Evolutionary conservation across 1,140 invertebrate genomes (phyloP).

Genomic region (Leptonema lineaticorne): DNA sequence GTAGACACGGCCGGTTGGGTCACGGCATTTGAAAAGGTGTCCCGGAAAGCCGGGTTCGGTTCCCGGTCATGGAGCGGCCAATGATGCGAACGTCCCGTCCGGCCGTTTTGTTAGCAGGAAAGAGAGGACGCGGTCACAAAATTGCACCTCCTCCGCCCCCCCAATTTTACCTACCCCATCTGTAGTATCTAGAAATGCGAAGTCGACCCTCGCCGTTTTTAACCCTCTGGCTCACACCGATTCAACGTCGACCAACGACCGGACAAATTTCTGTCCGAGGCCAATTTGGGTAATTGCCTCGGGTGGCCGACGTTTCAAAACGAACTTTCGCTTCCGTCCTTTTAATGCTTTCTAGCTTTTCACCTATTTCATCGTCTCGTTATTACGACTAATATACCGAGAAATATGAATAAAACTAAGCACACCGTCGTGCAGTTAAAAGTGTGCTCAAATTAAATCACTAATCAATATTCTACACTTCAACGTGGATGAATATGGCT

Average conservation of each 20-base stretch:
- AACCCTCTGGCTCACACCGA: not conserved
- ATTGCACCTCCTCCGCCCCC: too few relatives aligned
- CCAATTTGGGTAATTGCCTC: slow-evolving; percentile 16
- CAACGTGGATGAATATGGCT: too few relatives aligned
- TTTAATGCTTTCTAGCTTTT: not conserved
- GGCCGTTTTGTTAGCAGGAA: slow-evolving; percentile 3
- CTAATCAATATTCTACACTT: not conserved
- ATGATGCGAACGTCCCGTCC: not conserved
- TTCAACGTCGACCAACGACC: not conserved
- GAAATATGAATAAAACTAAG: not conserved
- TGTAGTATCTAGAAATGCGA: slow-evolving; percentile 12
- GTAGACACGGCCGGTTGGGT: not conserved
- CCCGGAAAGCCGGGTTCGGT: not conserved
- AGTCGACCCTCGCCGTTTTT: too few relatives aligned
- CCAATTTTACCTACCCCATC: not conserved
- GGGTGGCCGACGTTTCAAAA: slow-evolving; percentile 7
- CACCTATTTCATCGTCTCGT: not conserved
- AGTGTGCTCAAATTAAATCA: not conserved
- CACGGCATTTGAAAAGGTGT: not conserved
- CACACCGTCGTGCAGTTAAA: not conserved
- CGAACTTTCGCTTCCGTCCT: slow-evolving; percentile 1
- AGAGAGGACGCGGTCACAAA: too few relatives aligned
- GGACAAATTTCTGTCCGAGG: not conserved
- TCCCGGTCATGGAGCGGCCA: slow-evolving; percentile 26
- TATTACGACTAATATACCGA: not conserved